A percentile compares a stretch with the other conserved stretches of the same genome.
Evolutionary conservation across 64 coral and sea anemone genomes (phyloP).

Genomic region (Catalaphyllia jardinei): DNA sequence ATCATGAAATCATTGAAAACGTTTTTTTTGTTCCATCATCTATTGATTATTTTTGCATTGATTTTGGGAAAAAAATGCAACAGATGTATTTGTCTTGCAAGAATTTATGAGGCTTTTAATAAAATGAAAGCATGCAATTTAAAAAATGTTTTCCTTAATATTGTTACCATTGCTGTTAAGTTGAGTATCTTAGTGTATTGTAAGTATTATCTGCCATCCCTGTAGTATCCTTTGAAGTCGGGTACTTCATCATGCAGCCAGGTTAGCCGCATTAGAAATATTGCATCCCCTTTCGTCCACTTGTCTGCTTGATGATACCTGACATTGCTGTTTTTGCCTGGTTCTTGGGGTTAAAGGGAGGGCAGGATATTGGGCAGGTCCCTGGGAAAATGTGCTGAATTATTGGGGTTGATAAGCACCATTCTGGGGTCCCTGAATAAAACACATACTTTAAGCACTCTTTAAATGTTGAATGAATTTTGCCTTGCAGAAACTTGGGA

Average conservation of each 20-base stretch:
- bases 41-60: neutral
- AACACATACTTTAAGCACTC: constrained; percentile 1
- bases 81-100: neutral
- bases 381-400: neutral
- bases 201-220: constrained; percentile 25
- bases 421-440: neutral
- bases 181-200: neutral
- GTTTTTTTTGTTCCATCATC: too few relatives aligned
- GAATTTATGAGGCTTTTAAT: neutral
- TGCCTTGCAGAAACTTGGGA: constrained; percentile 81
- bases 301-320: constrained; percentile 21
- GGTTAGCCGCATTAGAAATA: neutral
- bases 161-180: neutral
- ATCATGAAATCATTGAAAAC: too few relatives aligned
- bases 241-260: constrained; percentile 13
- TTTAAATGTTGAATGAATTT: neutral
- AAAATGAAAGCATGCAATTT: neutral
- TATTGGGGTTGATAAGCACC: neutral
- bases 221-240: neutral
- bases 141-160: neutral
- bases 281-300: neutral
- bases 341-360: neutral
- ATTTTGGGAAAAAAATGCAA: neutral
- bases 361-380: neutral
- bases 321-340: neutral